phyloP scores from a whole-genome alignment of 2,888 invertebrate genomes.

The Crematogaster levior region DNA sequence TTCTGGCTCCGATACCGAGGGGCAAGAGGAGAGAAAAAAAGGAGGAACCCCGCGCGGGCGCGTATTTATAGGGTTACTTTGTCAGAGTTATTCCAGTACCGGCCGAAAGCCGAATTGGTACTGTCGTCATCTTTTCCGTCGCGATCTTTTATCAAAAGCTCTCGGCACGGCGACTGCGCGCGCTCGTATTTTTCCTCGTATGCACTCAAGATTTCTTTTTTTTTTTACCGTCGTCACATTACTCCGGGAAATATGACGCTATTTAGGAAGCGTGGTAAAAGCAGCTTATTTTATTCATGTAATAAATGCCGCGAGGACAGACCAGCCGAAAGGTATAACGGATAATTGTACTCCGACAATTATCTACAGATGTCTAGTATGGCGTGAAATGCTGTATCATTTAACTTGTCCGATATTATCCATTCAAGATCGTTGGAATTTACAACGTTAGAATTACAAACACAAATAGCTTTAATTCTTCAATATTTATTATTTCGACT shows the following conservation, averaged over 20 bases:
- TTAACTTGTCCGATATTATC: not conserved
- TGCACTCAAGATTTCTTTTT: conserved; percentile 29
- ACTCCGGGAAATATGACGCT: conserved; percentile 38
- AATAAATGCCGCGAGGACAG: conserved; percentile 25
- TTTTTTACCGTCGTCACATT: conserved; percentile 16
- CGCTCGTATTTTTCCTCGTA: conserved; percentile 43
- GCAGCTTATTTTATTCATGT: conserved; percentile 36
- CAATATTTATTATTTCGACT: not conserved
- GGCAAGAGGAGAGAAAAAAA: conserved; percentile 40
- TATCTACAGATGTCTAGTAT: conserved; percentile 19
- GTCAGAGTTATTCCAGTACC: conserved; percentile 57
- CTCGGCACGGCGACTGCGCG: conserved; percentile 10
- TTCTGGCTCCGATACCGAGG: conserved; percentile 62
- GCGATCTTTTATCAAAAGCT: conserved; percentile 52
- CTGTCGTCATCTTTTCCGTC: conserved; percentile 42
- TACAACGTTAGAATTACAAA: too few relatives aligned
- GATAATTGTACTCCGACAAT: conserved; percentile 28
- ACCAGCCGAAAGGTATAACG: conserved; percentile 25
- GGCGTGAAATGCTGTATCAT: conserved; percentile 1
- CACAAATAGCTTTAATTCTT: not conserved
- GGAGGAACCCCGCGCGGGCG: conserved; percentile 36
- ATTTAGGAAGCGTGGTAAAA: conserved; percentile 41
- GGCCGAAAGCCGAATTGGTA: conserved; percentile 59
- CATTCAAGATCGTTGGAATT: not conserved
- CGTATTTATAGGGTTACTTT: conserved; percentile 61